Percentiles rank a stretch among this genome's conserved stretches.
phyloP scores from a whole-genome alignment of 2,888 invertebrate species.

The Cotesia congregata region DNA sequence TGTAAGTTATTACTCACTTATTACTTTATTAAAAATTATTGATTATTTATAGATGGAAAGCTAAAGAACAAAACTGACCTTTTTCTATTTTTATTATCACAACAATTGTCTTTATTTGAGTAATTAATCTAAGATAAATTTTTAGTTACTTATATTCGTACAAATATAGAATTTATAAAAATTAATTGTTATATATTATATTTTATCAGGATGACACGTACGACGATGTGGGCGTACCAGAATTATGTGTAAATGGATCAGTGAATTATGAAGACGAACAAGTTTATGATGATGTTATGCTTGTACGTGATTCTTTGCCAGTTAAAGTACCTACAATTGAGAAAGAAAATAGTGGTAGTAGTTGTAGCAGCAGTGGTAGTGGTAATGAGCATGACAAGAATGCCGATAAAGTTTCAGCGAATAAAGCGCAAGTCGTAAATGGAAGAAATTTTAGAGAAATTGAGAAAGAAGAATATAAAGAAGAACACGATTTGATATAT shows the following conservation, averaged over 20 bases:
- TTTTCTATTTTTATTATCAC: constrained; percentile 16
- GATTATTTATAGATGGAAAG: background rate
- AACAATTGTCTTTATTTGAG: background rate
- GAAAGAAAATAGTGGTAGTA: constrained; percentile 8
- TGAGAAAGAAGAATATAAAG: constrained; percentile 12
- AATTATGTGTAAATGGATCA: constrained; percentile 13
- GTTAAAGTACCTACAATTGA: constrained; percentile 23
- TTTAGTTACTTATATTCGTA: background rate
- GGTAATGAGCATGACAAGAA: background rate
- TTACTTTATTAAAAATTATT: constrained; percentile 11
- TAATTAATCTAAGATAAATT: background rate
- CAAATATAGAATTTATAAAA: background rate
- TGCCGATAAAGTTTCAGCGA: constrained; percentile 1
- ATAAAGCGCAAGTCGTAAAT: constrained; percentile 7
- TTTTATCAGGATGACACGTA: constrained; percentile 48
- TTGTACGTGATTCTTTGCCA: constrained; percentile 23
- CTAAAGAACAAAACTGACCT: constrained; percentile 30
- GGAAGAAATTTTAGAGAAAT: background rate
- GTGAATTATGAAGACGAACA: constrained; percentile 45
- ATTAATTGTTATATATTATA: background rate
- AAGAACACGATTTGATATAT: constrained; percentile 48
- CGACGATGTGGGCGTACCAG: constrained; percentile 49
- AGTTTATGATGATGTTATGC: constrained; percentile 58
- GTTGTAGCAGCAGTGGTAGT: background rate
- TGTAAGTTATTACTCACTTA: constrained; percentile 23